phyloP scores from a whole-genome alignment of 2,797 vertebrate genomes.

The Anabacerthia variegaticeps region DNA sequence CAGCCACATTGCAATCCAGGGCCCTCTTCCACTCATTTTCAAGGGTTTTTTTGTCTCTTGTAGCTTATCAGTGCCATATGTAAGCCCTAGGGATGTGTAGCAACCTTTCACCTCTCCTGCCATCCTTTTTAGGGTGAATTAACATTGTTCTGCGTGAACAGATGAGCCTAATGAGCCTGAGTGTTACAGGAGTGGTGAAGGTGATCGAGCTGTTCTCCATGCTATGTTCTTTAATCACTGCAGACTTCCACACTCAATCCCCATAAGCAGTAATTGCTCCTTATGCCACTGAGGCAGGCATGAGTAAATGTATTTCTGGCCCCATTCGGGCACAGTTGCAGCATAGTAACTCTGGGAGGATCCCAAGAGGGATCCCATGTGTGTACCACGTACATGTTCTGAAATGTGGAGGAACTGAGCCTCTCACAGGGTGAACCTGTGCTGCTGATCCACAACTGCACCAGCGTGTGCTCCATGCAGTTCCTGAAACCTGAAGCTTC shows the following conservation, averaged over 20 bases:
- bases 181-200: conserved; percentile 4
- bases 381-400: background rate
- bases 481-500: background rate
- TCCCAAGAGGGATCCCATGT: background rate
- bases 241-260: background rate
- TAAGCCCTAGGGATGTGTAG: background rate
- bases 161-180: conserved; percentile 47
- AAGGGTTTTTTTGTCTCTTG: background rate
- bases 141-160: conserved; percentile 17
- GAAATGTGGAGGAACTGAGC: background rate
- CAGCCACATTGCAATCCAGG: background rate
- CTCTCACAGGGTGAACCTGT: background rate
- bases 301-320: background rate
- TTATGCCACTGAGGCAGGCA: background rate
- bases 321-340: background rate
- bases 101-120: conserved; percentile 23
- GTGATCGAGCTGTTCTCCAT: conserved; percentile 19
- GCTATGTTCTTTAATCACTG: conserved; percentile 19
- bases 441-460: background rate
- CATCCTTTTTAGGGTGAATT: conserved; percentile 5
- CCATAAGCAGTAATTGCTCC: conserved; percentile 14
- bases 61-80: background rate
- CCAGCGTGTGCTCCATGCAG: background rate
- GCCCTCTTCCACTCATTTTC: background rate
- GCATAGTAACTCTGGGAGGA: background rate